Evolutionary conservation across 2,888 invertebrate genomes (phyloP).

Genomic region (Deilephila elpenor): DNA sequence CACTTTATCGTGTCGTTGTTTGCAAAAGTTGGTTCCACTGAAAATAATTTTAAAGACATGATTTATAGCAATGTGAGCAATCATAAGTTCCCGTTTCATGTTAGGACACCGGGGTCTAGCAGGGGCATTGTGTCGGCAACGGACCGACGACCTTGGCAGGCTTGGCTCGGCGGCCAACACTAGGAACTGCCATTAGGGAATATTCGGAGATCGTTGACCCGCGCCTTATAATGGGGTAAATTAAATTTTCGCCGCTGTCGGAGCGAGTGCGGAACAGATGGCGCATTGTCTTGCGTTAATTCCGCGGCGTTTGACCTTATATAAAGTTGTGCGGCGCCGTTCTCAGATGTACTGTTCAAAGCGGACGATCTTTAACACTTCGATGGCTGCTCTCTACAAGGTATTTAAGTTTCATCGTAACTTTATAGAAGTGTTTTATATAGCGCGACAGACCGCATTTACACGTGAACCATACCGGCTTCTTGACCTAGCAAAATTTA

Average conservation of each 20-base stretch:
- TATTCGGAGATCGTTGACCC: conserved; percentile 14
- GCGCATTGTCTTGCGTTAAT: conserved; percentile 19
- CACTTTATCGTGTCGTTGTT: no score
- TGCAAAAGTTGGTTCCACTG: no score
- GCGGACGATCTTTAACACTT: neutral
- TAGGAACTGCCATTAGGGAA: neutral
- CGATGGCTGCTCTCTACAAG: neutral
- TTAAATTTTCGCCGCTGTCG: neutral
- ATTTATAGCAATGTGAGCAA: no score
- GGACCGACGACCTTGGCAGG: neutral
- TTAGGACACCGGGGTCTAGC: neutral
- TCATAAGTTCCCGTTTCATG: no score
- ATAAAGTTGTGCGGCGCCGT: neutral
- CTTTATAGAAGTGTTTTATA: neutral
- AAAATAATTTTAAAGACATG: no score
- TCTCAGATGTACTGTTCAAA: neutral
- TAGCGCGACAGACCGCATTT: neutral
- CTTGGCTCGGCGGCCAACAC: neutral
- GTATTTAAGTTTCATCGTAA: neutral
- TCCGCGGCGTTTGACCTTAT: conserved; percentile 3
- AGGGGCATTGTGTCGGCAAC: no score
- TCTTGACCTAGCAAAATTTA: no score
- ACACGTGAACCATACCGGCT: no score
- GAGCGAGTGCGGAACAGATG: neutral
- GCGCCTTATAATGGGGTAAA: neutral